Percentiles rank a stretch among this genome's conserved stretches.
Evolutionary conservation across 2,113 vertebrate species (phyloP).

Genomic region (Sinocyclocheilus grahami): DNA sequence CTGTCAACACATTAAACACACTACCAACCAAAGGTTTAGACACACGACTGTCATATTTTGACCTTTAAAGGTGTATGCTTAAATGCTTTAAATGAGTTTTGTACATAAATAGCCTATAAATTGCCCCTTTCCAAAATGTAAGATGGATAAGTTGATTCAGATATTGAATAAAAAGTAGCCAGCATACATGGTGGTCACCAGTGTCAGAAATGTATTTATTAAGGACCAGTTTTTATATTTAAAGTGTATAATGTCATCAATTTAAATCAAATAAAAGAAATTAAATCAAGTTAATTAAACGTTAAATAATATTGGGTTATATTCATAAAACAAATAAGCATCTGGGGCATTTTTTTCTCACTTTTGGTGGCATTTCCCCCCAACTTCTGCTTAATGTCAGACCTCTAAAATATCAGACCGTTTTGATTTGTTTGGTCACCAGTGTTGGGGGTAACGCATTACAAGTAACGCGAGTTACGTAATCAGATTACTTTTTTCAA

Average conservation of each 20-base stretch:
- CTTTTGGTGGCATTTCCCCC: no score
- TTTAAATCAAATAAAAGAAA: no score
- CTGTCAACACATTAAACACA: slow-evolving; percentile 9
- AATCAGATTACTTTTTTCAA: no score
- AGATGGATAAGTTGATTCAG: background rate
- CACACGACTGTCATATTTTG: background rate
- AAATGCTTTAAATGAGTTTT: background rate
- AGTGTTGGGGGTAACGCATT: no score
- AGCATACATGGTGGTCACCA: background rate
- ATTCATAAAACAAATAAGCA: background rate
- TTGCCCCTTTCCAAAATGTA: background rate
- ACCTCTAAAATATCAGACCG: no score
- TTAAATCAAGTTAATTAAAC: no score
- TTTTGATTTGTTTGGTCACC: background rate
- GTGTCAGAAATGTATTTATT: background rate
- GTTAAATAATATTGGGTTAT: no score
- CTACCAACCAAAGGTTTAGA: background rate
- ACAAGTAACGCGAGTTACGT: no score
- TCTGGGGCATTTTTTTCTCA: background rate
- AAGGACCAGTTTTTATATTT: background rate
- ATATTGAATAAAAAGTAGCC: background rate
- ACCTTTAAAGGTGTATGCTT: background rate
- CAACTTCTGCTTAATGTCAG: no score
- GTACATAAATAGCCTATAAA: background rate
- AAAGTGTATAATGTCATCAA: background rate